Evolutionary conservation across 2,888 invertebrate species (phyloP).

Genomic region (Hydrotaea cyrtoneurina): DNA sequence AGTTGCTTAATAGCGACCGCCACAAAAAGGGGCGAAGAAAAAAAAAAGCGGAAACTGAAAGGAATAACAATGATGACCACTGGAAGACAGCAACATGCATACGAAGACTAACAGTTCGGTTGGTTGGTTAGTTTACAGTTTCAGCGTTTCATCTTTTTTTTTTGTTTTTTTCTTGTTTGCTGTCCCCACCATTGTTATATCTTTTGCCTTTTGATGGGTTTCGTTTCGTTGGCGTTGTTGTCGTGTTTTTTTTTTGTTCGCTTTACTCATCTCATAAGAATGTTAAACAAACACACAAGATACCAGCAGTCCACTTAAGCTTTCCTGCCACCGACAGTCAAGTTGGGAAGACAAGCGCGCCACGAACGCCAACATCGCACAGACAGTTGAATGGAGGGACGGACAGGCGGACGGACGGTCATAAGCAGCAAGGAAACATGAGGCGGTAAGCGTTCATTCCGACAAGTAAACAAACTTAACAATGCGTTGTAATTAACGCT

Average conservation of each 20-base stretch:
- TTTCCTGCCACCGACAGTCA: slow-evolving; percentile 11
- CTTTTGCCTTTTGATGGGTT: neutral
- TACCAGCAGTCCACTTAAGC: slow-evolving; percentile 5
- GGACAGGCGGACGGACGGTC: neutral
- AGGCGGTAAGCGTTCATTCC: slow-evolving; percentile 11
- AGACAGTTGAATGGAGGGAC: neutral
- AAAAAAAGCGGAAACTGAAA: neutral
- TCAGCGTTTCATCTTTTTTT: neutral
- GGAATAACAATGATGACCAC: slow-evolving; percentile 11
- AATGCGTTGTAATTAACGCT: slow-evolving; percentile 77
- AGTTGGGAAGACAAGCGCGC: neutral
- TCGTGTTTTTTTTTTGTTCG: neutral
- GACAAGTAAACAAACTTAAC: slow-evolving; percentile 53
- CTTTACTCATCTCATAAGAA: neutral
- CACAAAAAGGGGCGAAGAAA: neutral
- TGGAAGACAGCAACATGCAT: neutral
- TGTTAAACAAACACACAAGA: neutral
- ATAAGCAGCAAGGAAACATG: neutral
- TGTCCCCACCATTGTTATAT: neutral
- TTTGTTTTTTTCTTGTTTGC: too few relatives aligned
- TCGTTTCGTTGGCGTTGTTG: neutral
- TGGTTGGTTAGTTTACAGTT: neutral
- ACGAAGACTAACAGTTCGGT: neutral
- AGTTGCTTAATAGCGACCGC: neutral
- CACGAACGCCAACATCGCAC: neutral